Evolutionary conservation across 2,888 invertebrate species (phyloP), one percentile per base, ranked within the genome.

Genomic region (Flexamia atlantica): DNA sequence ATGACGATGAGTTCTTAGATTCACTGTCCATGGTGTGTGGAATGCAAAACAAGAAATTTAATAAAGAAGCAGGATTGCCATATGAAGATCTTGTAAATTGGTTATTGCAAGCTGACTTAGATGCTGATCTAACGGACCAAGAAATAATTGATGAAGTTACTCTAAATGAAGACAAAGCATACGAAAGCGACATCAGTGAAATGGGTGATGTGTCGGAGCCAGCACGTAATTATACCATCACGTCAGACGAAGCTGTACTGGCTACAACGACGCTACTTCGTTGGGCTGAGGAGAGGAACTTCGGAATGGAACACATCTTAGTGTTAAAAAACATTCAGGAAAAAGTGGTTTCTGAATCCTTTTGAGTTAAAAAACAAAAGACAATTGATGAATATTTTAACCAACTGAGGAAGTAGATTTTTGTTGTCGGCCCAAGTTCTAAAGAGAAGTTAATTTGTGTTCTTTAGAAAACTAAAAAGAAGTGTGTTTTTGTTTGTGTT

Each of bases 221-320:
- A 23, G 72, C 72, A 9, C 42, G 7, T 72, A 72, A 72, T 23
- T 40, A 32, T 32, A 72, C 36, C 36, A 25, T 72, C 12, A 72
- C 32, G 20, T 30, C 36, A 30, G 72, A 72, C 72, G 72, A 72
- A 23, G 32, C 72, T 40, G 42, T 72, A 10, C 32, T 40, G 32
- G 72, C 72, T 72, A 40, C 42, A 36, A 72, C 72, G 20, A 72
- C 20, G 32, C 72, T 72, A 72, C 72, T 72, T 32, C 72, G 42
- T 32, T 72, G 72, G 72, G 72, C 72, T 12, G 36, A 28, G 72
- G 72, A 72, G 36, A 72, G 36, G 72, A 40, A 84, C 28, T 40
- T 42, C 5, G 82, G 70, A 2, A 82, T 82, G 68, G 82, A 68
- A 23, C 36, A 42, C 42, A 68, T 23, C 40, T 42, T 68, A 40